These are phyloP conservation scores for Cryptosula pallasiana DNA, from an alignment of 2,888 invertebrate genomes.

Conservation along the genomic window DNA sequence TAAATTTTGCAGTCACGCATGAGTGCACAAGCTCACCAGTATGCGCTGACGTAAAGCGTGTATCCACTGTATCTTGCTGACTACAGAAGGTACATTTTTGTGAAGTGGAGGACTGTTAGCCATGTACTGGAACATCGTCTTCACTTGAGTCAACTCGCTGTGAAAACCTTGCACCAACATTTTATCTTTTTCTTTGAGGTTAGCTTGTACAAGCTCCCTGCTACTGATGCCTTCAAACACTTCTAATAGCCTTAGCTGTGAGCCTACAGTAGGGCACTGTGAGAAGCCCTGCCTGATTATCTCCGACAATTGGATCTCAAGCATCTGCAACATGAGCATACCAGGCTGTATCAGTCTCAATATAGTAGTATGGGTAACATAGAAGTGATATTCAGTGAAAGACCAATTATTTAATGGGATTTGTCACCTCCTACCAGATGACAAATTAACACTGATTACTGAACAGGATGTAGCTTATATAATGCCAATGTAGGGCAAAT, in stretches of 20 bases:
- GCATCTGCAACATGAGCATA: slow-evolving; percentile 42
- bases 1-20: too few species aligned
- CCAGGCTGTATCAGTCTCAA: too few species aligned
- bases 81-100: slow-evolving; percentile 49
- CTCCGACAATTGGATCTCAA: slow-evolving; percentile 47
- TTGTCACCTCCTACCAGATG: not conserved
- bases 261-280: slow-evolving; percentile 49
- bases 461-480: too few species aligned
- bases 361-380: too few species aligned
- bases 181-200: slow-evolving; percentile 44
- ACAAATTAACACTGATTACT: not conserved
- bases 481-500: too few species aligned
- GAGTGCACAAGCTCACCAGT: too few species aligned
- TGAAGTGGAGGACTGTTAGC: slow-evolving; percentile 40
- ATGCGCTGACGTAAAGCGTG: slow-evolving; percentile 46
- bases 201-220: slow-evolving; percentile 48
- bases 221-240: slow-evolving; percentile 53
- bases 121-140: slow-evolving; percentile 40
- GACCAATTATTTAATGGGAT: too few species aligned
- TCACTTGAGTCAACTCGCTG: slow-evolving; percentile 42
- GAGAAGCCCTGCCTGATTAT: slow-evolving; percentile 47
- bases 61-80: slow-evolving; percentile 49
- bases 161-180: slow-evolving; percentile 41
- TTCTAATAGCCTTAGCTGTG: slow-evolving; percentile 50
- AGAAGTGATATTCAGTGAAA: too few species aligned